These are phyloP conservation scores for Pelvicachromis taeniatus DNA, from an alignment of 2,113 vertebrate genomes.

Conservation along the genomic window DNA sequence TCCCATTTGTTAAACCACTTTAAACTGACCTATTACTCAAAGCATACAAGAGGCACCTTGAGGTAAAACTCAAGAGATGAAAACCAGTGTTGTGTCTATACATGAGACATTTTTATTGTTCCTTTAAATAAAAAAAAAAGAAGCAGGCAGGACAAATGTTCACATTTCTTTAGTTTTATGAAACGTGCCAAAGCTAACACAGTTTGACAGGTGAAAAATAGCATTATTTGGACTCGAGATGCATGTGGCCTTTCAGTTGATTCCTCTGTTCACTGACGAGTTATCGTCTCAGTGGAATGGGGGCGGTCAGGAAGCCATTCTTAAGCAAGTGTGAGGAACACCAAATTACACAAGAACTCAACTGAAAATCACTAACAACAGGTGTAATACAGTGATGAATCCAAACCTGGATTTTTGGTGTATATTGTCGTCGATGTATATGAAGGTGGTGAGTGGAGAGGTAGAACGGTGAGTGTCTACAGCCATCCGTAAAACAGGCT, in stretches of 20 bases:
- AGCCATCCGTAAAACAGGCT: not conserved
- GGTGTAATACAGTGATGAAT: not conserved
- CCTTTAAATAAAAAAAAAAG: not conserved
- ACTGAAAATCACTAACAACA: not conserved
- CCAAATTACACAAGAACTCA: not conserved
- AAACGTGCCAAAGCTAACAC: not conserved
- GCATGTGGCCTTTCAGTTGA: rapidly evolving
- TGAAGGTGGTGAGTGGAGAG: rapidly evolving
- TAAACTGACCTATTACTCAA: no score
- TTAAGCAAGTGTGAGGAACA: not conserved
- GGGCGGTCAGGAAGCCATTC: not conserved
- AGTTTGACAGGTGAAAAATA: not conserved
- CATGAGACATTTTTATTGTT: rapidly evolving
- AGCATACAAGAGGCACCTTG: rapidly evolving
- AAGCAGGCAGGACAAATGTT: not conserved
- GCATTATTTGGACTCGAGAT: not conserved
- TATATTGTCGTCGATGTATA: not conserved
- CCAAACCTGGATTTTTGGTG: not conserved
- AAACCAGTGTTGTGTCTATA: not conserved
- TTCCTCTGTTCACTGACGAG: not conserved
- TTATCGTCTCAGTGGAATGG: rapidly evolving
- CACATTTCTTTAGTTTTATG: rapidly evolving
- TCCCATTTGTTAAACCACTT: no score
- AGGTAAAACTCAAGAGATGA: rapidly evolving
- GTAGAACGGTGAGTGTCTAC: rapidly evolving